These are phyloP conservation scores for Porphyrio hochstetteri DNA, from an alignment of 2,113 vertebrate genomes.

Conservation along the genomic window DNA sequence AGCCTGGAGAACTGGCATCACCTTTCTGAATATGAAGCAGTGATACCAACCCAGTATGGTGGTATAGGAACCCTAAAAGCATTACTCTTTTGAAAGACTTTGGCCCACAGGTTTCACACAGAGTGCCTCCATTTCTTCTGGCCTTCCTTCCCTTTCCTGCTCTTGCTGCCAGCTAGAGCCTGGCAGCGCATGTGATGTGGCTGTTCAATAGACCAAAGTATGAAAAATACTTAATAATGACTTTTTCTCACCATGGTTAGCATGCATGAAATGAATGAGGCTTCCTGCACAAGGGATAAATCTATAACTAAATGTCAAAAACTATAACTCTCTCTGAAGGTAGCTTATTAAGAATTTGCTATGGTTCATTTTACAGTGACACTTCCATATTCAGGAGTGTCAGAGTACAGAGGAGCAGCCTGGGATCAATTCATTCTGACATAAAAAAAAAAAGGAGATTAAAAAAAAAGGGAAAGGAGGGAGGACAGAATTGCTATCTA, in stretches of 20 bases:
- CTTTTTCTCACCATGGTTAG: conserved; percentile 52
- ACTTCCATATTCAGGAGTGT: conserved; percentile 72
- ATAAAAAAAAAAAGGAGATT: conserved; percentile 3
- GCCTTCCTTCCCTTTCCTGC: background rate
- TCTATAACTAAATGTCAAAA: conserved; percentile 73
- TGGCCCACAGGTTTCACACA: background rate
- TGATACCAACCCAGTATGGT: background rate
- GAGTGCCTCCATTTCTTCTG: background rate
- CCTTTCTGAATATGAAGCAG: background rate
- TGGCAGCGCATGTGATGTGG: background rate
- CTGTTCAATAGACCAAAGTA: conserved; percentile 24
- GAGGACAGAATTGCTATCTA: conserved; percentile 46
- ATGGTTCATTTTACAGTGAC: conserved; percentile 73
- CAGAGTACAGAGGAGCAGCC: conserved; percentile 54
- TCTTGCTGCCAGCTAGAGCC: background rate
- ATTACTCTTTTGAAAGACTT: background rate
- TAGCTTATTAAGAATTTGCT: conserved; percentile 74
- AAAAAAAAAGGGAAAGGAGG: background rate
- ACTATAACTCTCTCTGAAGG: conserved; percentile 69
- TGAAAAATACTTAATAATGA: conserved; percentile 57
- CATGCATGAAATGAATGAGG: conserved; percentile 52
- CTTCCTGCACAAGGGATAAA: conserved; percentile 51
- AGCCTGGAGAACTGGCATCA: background rate
- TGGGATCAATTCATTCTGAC: conserved; percentile 70
- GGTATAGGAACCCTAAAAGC: background rate